These are phyloP conservation scores for Andrena dorsata DNA, from an alignment of 2,888 invertebrate genomes.

Conservation along the genomic window DNA sequence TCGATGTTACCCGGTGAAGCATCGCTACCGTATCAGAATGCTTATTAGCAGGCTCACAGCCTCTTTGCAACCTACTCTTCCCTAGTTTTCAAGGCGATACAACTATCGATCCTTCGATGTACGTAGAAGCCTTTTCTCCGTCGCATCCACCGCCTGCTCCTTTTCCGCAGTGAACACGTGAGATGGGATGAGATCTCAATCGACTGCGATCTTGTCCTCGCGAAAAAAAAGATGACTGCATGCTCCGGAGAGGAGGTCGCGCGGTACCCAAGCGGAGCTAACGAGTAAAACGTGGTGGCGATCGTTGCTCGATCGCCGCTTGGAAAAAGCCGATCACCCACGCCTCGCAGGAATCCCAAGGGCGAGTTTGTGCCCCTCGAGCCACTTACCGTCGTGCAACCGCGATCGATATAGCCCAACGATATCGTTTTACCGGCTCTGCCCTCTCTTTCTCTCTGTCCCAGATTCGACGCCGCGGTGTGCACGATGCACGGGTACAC, in stretches of 20 bases:
- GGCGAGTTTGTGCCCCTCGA: conserved; percentile 62
- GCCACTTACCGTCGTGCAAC: conserved; percentile 41
- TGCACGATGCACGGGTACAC: conserved; percentile 31
- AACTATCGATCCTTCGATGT: conserved; percentile 32
- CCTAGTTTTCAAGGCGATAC: conserved; percentile 35
- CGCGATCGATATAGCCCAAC: conserved; percentile 57
- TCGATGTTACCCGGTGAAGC: conserved; percentile 7
- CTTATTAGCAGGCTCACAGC: conserved; percentile 19
- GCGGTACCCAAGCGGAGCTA: not conserved
- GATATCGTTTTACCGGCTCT: conserved; percentile 57
- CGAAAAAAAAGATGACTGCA: not conserved
- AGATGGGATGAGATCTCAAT: conserved; percentile 7
- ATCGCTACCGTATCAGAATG: conserved; percentile 32
- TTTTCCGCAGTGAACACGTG: not conserved
- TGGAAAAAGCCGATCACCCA: conserved; percentile 71
- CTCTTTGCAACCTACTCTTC: conserved; percentile 41
- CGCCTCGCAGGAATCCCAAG: conserved; percentile 76
- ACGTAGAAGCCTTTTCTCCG: not conserved
- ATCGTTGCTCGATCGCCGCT: conserved; percentile 46
- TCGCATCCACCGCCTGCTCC: not conserved
- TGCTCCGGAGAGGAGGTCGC: not conserved
- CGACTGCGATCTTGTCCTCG: conserved; percentile 3
- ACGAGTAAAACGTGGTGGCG: conserved; percentile 40
- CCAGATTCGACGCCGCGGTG: conserved; percentile 61
- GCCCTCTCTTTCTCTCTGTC: conserved; percentile 63